Base-by-base conservation (phyloP, 2,888 invertebrate species). In the Doris montereyensis region DNA sequence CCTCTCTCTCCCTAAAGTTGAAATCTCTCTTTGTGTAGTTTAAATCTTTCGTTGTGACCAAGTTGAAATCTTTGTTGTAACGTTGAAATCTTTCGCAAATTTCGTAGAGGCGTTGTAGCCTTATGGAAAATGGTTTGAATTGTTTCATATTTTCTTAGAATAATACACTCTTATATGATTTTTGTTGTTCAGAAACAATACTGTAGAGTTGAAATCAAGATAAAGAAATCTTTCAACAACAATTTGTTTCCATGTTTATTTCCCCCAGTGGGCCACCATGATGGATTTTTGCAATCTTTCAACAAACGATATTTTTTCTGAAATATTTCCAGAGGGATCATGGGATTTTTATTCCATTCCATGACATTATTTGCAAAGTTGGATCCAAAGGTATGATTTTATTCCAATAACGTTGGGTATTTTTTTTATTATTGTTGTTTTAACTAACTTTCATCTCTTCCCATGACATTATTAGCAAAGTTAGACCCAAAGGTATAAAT, bases 271-370 rank as follows among this genome's bases (percentile, higher is more conserved):
- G 90, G 90, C 1, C 79, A 81, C 5, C 87, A 89, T 82, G 89
- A 89, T 83, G 90, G 90, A 2, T 85, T 82, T 70, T 83, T 86
- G 65, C 81, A 86, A n/a, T n/a, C n/a, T n/a, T n/a, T n/a, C 68
- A 88, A 88, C 3, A 89, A 88, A 76, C 81, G 87, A 21, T 90
- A 89, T 80, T 90, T 88, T 77, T 82, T 81, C 72, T 89, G 90
- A n/a, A n/a, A n/a, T n/a, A n/a, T n/a, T n/a, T n/a, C 81, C 84
- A 85, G 65, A 85, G 86, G 70, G 86, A 88, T 70, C 86, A 88
- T 79, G 90, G 90, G 0, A 76, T 88, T 21, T 88, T 90, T 79
- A 79, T 89, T 10, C 88, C 88, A 0, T 81, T 89, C 17, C 86
- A 87, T 57, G 90, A 90, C 65, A 85, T 90, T 35, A 78, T 88